Percentiles rank a stretch among this genome's conserved stretches.
Conservation (phyloP, 2,113 vertebrate species). For the Triplophysa dalaica region DNA sequence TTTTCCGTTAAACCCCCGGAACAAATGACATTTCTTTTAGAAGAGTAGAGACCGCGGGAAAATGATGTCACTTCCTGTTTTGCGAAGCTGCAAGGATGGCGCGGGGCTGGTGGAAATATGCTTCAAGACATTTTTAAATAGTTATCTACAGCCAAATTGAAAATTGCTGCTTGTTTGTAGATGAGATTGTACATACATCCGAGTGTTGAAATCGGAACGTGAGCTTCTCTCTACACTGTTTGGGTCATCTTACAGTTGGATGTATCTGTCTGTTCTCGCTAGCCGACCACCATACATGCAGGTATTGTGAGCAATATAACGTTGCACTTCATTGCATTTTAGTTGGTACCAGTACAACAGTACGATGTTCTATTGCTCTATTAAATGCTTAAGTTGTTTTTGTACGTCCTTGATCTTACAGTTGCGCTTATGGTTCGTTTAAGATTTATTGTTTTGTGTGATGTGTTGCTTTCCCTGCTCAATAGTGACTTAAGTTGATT, state of each 20-base stretch:
- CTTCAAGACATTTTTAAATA: background rate
- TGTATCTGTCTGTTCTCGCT: constrained; percentile 8
- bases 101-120: constrained; percentile 60
- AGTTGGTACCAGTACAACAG: background rate
- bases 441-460: background rate
- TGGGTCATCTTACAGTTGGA: background rate
- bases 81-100: constrained; percentile 64
- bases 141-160: background rate
- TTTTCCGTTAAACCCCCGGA: background rate
- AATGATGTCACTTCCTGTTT: constrained; percentile 76
- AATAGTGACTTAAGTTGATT: background rate
- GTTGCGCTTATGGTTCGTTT: background rate
- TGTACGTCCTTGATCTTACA: background rate
- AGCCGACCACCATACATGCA: background rate
- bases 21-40: background rate
- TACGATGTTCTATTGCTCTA: background rate
- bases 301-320: constrained; percentile 12
- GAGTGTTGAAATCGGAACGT: background rate
- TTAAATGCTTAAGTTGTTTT: background rate
- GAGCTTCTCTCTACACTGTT: background rate
- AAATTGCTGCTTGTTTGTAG: background rate
- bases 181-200: background rate
- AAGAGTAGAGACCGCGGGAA: constrained; percentile 72
- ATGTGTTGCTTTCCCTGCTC: background rate
- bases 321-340: background rate